phyloP scores from a whole-genome alignment of 2,888 invertebrate genomes.

The Lasioglossum zephyrum region DNA sequence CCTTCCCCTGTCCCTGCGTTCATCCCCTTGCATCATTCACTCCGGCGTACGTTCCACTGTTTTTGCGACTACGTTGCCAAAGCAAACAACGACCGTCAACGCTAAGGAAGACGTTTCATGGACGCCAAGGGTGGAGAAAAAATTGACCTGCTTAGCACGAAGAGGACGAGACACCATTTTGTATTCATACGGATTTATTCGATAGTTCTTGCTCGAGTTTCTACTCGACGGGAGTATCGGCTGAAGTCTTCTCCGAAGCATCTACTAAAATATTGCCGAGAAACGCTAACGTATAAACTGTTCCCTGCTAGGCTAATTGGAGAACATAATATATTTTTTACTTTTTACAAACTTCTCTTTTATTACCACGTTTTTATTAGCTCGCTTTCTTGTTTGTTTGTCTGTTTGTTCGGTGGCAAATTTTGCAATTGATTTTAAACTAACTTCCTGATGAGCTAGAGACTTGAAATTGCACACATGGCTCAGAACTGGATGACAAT shows the following conservation, averaged over 20 bases:
- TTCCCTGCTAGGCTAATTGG: too few species aligned
- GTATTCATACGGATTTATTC: neutral
- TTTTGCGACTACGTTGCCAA: conserved; percentile 16
- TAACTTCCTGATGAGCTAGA: too few species aligned
- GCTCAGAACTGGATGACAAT: too few species aligned
- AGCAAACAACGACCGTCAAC: conserved; percentile 16
- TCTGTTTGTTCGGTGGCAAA: too few species aligned
- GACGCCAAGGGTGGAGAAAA: neutral
- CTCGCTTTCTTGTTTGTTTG: too few species aligned
- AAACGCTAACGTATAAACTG: neutral
- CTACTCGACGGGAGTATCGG: neutral
- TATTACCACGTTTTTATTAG: too few species aligned
- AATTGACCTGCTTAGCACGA: neutral
- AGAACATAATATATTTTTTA: too few species aligned
- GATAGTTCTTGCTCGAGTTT: neutral
- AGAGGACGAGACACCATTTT: neutral
- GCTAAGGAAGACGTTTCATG: neutral
- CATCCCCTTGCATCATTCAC: neutral
- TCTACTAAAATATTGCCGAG: neutral
- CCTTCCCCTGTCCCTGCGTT: neutral
- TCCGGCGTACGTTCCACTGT: neutral
- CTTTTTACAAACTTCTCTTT: too few species aligned
- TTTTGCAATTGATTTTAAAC: too few species aligned
- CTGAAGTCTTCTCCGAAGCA: neutral
- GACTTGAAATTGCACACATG: too few species aligned